Evolutionary conservation across 2,888 invertebrate genomes (phyloP).

Genomic region (Oscheius sp.): DNA sequence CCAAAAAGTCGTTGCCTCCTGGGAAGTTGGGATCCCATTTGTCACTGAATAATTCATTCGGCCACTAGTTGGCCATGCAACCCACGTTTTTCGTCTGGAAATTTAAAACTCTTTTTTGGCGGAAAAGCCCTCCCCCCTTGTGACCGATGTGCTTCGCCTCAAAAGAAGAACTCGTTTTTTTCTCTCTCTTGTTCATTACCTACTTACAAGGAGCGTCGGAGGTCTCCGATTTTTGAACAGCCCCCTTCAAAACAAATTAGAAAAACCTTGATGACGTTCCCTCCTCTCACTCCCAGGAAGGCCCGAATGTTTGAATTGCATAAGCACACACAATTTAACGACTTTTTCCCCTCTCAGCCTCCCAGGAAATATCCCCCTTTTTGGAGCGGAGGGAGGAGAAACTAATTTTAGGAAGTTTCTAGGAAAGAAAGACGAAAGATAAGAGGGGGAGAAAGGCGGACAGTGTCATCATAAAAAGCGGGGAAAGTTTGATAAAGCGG

Average conservation of each 20-base stretch:
- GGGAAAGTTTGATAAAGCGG: conserved; percentile 18
- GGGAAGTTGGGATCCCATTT: too few species aligned
- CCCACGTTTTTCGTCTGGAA: too few species aligned
- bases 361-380: not conserved
- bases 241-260: conserved; percentile 18
- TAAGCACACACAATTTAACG: not conserved
- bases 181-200: conserved; percentile 5
- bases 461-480: not conserved
- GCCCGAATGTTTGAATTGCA: not conserved
- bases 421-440: not conserved
- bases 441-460: not conserved
- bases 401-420: too few species aligned
- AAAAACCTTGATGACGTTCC: not conserved
- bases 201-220: conserved; percentile 7
- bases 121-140: not conserved
- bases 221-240: conserved; percentile 12
- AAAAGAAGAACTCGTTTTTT: not conserved
- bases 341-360: not conserved
- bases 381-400: too few species aligned
- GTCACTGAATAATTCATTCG: too few species aligned
- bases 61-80: too few species aligned
- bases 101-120: too few species aligned
- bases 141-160: not conserved
- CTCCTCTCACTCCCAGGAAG: not conserved
- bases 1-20: too few species aligned